Percentiles rank a stretch among this genome's conserved stretches.
These are phyloP conservation scores for Pseudomugil tenellus DNA, from an alignment of 2,797 vertebrate species.

Conservation along the genomic window DNA sequence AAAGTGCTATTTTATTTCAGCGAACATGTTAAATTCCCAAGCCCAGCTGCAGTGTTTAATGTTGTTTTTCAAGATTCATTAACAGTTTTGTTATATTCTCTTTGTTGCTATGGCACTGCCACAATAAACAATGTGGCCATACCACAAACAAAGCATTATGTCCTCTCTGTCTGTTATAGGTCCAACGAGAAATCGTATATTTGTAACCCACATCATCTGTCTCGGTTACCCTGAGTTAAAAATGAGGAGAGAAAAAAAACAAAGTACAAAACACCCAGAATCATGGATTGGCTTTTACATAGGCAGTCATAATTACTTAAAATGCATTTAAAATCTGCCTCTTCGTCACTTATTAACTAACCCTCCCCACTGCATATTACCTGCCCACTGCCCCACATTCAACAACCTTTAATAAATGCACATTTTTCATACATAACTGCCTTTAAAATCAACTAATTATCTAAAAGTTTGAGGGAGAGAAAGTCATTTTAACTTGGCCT, in stretches of 20 bases:
- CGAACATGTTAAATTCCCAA: slow-evolving; percentile 48
- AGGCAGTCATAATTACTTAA: slow-evolving; percentile 78
- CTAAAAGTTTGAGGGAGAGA: slow-evolving; percentile 60
- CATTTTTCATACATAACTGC: slow-evolving; percentile 71
- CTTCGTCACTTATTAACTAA: slow-evolving; percentile 55
- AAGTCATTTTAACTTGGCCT: slow-evolving; percentile 42
- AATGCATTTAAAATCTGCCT: slow-evolving; percentile 83
- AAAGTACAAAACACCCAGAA: slow-evolving; percentile 56
- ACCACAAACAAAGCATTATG: slow-evolving; percentile 43
- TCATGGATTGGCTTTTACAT: slow-evolving; percentile 77
- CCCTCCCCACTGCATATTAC: slow-evolving; percentile 69
- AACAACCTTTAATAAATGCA: slow-evolving; percentile 74
- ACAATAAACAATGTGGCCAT: slow-evolving; percentile 30
- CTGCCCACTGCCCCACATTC: slow-evolving; percentile 53
- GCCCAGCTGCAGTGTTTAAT: slow-evolving; percentile 44
- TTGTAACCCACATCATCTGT: slow-evolving; percentile 71
- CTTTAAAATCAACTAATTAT: slow-evolving; percentile 62
- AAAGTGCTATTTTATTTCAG: slow-evolving; percentile 82
- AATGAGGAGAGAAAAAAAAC: slow-evolving; percentile 71
- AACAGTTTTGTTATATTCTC: slow-evolving; percentile 19
- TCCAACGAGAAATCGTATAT: slow-evolving; percentile 73
- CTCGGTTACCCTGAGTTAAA: slow-evolving; percentile 86
- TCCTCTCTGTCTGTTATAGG: slow-evolving; percentile 71
- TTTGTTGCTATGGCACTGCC: slow-evolving; percentile 44
- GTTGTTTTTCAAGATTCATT: slow-evolving; percentile 48